Evolutionary conservation across 37 sponge, comb jelly and placozoan genomes (phyloP).

Genomic region (Agelas oroides): DNA sequence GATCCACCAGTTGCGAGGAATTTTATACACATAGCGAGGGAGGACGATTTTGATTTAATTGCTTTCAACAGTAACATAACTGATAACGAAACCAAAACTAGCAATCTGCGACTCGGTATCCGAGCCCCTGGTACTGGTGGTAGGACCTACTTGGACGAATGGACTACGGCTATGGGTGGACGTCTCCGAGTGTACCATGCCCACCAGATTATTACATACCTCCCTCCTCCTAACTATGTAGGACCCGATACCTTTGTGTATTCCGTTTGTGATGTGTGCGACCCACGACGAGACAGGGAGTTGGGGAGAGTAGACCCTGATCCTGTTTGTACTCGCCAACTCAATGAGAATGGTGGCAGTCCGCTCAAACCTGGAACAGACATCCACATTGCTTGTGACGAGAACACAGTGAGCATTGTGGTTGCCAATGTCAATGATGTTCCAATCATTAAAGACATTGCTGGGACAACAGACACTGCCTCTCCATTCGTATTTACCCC

Average conservation of each 20-base stretch:
- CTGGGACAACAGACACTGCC: conserved; percentile 34
- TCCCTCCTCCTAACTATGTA: conserved; percentile 73
- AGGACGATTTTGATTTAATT: conserved; percentile 88
- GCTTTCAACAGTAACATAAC: conserved; percentile 45
- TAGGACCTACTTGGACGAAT: conserved; percentile 16
- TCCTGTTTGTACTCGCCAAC: conserved; percentile 75
- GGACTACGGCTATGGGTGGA: conserved; percentile 64
- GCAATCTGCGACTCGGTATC: conserved; percentile 55
- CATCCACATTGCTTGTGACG: conserved; percentile 70
- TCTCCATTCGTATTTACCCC: conserved; percentile 56
- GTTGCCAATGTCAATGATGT: conserved; percentile 83
- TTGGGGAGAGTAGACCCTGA: conserved; percentile 70
- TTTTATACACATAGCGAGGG: conserved; percentile 60
- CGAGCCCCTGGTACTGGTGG: conserved; percentile 13
- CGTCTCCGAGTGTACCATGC: conserved; percentile 83
- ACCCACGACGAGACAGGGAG: conserved; percentile 61
- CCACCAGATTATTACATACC: conserved; percentile 87
- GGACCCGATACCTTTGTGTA: conserved; percentile 82
- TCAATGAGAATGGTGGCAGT: conserved; percentile 66
- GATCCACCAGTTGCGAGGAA: conserved; percentile 73
- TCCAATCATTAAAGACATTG: conserved; percentile 67
- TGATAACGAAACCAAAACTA: conserved; percentile 62
- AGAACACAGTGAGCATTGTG: conserved; percentile 56
- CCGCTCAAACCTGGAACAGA: not conserved
- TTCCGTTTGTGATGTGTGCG: conserved; percentile 89